Percentiles rank a stretch among this genome's conserved stretches.
These are phyloP conservation scores for Leuciscus idus DNA, from an alignment of 2,113 vertebrate species.

Conservation along the genomic window DNA sequence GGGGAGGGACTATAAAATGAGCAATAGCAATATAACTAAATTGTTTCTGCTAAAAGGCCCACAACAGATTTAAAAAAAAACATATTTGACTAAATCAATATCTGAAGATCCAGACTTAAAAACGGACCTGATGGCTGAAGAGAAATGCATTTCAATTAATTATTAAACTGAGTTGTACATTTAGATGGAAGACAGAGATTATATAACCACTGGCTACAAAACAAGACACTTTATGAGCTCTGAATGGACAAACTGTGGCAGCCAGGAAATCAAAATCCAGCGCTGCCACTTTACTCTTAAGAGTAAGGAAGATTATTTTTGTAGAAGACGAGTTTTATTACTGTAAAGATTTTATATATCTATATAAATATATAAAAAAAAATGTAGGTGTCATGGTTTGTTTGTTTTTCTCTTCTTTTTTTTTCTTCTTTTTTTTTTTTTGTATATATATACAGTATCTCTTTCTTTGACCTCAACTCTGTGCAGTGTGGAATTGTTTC, in stretches of 20 bases:
- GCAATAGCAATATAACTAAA: slow-evolving; percentile 17
- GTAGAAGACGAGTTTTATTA: slow-evolving; percentile 76
- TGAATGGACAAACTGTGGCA: slow-evolving; percentile 26
- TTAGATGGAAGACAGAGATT: background rate
- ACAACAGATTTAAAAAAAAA: background rate
- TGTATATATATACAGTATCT: background rate
- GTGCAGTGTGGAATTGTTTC: slow-evolving; percentile 77
- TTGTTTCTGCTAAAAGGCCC: background rate
- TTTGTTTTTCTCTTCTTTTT: slow-evolving; percentile 48
- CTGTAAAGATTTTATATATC: slow-evolving; percentile 81
- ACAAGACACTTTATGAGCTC: slow-evolving; percentile 22
- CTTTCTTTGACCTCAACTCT: slow-evolving; percentile 68
- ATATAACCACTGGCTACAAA: slow-evolving; percentile 8
- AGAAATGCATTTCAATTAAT: background rate
- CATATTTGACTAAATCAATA: background rate
- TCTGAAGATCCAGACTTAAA: background rate
- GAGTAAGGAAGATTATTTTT: slow-evolving; percentile 78
- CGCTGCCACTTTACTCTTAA: slow-evolving; percentile 49
- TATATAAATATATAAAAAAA: slow-evolving; percentile 60
- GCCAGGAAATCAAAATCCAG: slow-evolving; percentile 37
- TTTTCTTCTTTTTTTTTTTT: slow-evolving; percentile 63
- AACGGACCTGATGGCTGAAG: background rate
- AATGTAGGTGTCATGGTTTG: slow-evolving; percentile 64
- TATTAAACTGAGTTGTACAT: background rate
- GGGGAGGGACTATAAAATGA: background rate